Conservation (phyloP, 2,888 invertebrate species). For the Oligia latruncula region DNA sequence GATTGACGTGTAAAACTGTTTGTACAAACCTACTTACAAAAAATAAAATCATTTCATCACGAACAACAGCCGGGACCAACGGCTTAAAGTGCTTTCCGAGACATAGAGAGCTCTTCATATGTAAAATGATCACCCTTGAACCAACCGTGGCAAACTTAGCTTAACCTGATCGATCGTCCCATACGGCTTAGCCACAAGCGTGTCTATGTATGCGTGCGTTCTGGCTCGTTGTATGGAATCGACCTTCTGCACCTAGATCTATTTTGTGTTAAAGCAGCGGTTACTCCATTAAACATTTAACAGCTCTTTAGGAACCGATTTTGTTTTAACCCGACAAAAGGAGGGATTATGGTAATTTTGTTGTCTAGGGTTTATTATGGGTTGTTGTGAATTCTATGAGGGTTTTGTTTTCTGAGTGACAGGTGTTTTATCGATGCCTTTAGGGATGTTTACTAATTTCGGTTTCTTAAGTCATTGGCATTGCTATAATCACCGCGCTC, state of each 20-base stretch:
- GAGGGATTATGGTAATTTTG: conserved; percentile 41
- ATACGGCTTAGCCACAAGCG: too few relatives aligned
- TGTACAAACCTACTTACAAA: too few relatives aligned
- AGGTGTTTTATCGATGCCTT: not conserved
- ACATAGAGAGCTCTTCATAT: accelerated
- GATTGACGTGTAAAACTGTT: too few relatives aligned
- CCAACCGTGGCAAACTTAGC: too few relatives aligned
- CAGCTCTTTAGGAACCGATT: conserved; percentile 51
- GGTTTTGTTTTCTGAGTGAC: conserved; percentile 1
- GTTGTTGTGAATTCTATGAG: not conserved
- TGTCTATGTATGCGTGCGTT: not conserved
- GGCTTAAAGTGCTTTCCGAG: too few relatives aligned
- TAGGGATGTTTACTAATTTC: not conserved
- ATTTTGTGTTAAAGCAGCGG: conserved; percentile 11
- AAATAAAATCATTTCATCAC: too few relatives aligned
- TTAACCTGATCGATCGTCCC: too few relatives aligned
- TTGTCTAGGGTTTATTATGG: not conserved
- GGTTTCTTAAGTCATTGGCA: too few relatives aligned
- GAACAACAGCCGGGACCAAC: too few relatives aligned
- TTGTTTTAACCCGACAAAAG: conserved; percentile 46
- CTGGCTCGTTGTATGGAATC: not conserved
- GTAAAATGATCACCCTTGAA: too few relatives aligned
- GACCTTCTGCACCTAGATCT: not conserved
- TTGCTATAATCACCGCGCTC: too few relatives aligned
- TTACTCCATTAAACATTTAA: conserved; percentile 57